These are phyloP conservation scores for Esox masquinongy DNA, from an alignment of 2,797 vertebrate genomes.

Conservation along the genomic window DNA sequence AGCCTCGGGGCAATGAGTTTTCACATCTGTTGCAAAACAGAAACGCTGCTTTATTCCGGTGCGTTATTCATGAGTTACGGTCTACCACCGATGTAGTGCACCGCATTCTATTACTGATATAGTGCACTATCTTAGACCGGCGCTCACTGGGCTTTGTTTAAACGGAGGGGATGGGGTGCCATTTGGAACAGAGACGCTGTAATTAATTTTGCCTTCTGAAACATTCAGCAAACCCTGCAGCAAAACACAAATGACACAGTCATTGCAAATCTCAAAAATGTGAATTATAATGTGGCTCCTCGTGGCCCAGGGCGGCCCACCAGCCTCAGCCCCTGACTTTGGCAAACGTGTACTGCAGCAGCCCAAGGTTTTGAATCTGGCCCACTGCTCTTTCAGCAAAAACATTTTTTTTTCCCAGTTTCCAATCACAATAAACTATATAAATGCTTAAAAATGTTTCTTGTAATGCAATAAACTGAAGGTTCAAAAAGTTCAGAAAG, in stretches of 20 bases:
- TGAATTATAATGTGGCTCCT: neutral
- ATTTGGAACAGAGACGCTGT: neutral
- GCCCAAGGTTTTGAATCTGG: too few species aligned
- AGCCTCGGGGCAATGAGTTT: neutral
- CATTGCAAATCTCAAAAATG: slow-evolving; percentile 1
- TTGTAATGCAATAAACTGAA: neutral
- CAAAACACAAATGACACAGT: neutral
- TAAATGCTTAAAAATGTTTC: too few species aligned
- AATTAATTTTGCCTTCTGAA: slow-evolving; percentile 41
- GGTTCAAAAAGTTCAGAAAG: too few species aligned
- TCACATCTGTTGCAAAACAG: slow-evolving; percentile 28
- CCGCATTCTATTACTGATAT: neutral
- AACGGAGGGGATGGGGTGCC: neutral
- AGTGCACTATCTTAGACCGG: neutral
- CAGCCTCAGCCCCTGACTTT: too few species aligned
- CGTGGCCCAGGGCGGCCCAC: neutral
- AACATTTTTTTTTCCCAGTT: too few species aligned
- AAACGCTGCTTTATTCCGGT: slow-evolving; percentile 17
- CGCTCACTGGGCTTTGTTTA: neutral
- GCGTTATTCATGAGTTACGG: slow-evolving; percentile 34
- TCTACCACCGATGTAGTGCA: neutral
- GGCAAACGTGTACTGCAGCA: too few species aligned
- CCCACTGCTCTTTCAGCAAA: too few species aligned
- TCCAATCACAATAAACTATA: too few species aligned
- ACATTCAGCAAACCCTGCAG: slow-evolving; percentile 12